These are phyloP conservation scores for Volucella inflata DNA, from an alignment of 2,888 invertebrate genomes.

Conservation along the genomic window DNA sequence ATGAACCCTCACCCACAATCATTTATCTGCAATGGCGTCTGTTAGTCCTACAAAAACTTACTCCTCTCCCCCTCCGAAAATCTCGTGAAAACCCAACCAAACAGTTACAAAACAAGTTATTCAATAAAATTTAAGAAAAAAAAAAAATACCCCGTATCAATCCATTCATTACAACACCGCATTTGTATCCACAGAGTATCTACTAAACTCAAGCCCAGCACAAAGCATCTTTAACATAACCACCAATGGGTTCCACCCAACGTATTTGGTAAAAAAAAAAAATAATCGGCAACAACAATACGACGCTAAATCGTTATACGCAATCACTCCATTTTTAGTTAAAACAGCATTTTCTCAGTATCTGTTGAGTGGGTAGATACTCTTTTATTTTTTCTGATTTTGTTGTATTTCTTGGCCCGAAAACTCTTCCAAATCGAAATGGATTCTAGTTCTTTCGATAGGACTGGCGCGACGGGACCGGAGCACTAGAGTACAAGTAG, in stretches of 20 bases:
- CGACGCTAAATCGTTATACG: slow-evolving; percentile 54
- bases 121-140: slow-evolving; percentile 19
- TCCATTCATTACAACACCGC: slow-evolving; percentile 50
- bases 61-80: neutral
- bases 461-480: neutral
- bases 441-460: slow-evolving; percentile 60
- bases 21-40: too few relatives aligned
- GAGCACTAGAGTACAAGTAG: neutral
- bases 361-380: slow-evolving; percentile 57
- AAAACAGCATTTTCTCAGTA: slow-evolving; percentile 63
- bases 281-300: slow-evolving; percentile 22
- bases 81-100: slow-evolving; percentile 20
- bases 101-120: slow-evolving; percentile 72
- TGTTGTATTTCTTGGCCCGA: neutral
- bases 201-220: slow-evolving; percentile 14
- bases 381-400: slow-evolving; percentile 23
- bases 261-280: slow-evolving; percentile 43
- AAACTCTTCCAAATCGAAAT: slow-evolving; percentile 18
- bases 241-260: slow-evolving; percentile 50
- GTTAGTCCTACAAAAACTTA: slow-evolving; percentile 1
- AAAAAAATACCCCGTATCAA: neutral
- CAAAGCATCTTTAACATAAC: slow-evolving; percentile 70
- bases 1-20: slow-evolving; percentile 52
- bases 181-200: slow-evolving; percentile 2
- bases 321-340: slow-evolving; percentile 68